These are phyloP conservation scores for Yponomeuta cagnagella DNA, from an alignment of 2,888 invertebrate genomes.

Conservation along the genomic window DNA sequence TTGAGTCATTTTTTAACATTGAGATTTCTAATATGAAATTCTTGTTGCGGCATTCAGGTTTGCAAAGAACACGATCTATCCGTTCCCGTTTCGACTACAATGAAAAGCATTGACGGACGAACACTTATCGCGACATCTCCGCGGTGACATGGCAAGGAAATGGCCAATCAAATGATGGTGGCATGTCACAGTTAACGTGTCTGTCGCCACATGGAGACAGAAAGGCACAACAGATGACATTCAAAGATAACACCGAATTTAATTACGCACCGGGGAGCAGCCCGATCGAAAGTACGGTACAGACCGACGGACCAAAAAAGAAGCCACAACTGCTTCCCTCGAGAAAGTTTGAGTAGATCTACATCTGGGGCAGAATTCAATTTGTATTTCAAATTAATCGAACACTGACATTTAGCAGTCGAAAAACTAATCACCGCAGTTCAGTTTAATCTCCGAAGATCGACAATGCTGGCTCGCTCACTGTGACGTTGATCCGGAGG, in stretches of 20 bases:
- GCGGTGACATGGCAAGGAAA: conserved; percentile 5
- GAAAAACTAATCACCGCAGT: conserved; percentile 10
- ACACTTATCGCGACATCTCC: not conserved
- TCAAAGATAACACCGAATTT: not conserved
- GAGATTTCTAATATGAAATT: not conserved
- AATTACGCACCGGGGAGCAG: not conserved
- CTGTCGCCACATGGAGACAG: not conserved
- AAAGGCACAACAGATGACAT: not conserved
- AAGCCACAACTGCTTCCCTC: conserved; percentile 5
- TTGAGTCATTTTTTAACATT: not conserved
- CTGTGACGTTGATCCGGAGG: conserved; percentile 13
- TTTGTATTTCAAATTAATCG: conserved; percentile 12
- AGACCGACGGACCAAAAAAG: conserved; percentile 2
- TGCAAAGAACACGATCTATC: not conserved
- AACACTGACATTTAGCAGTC: conserved; percentile 13
- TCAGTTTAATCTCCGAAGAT: conserved; percentile 12
- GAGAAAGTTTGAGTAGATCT: conserved; percentile 13
- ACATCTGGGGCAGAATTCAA: conserved; percentile 13
- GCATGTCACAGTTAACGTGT: not conserved
- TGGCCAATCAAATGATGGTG: conserved; percentile 1
- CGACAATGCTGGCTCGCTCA: not conserved
- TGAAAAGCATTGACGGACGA: conserved; percentile 6
- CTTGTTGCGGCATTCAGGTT: not conserved
- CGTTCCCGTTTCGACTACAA: conserved; percentile 3
- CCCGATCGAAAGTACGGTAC: conserved; percentile 3